Evolutionary conservation across 2,797 vertebrate species (phyloP), one percentile per base, ranked within the genome.

Genomic region (Urocyon cinereoargenteus): DNA sequence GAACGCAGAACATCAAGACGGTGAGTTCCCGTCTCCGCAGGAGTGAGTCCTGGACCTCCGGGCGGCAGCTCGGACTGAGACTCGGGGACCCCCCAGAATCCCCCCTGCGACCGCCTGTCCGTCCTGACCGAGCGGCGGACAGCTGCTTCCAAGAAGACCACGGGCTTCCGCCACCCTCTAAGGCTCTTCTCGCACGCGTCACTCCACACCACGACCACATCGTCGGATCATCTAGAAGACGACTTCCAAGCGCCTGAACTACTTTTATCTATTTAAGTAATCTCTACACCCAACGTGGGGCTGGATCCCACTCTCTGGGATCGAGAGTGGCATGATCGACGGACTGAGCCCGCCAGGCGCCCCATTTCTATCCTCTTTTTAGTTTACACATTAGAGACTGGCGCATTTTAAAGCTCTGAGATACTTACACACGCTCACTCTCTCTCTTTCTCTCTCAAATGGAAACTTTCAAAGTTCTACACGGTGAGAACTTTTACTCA

Each of bases 71-170:
- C 3, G 8, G 45, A n/a, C 83, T 36, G n/a, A 75, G 88, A 94
- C 36, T 36, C 94, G 9, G 86, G 78, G 34, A 91, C 95, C 78
- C 45, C 18, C 89, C 94, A 93, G 96, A 85, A 55, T 26, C 96
- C 97, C 91, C 96, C 55, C 28, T 82, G 77, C 94, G 95, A 93
- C 96, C 75, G 96, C 61, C 90, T 94, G 94, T 73, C 97, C 61
- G 70, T 55, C 85, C 36, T 22, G 34, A 97, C 91, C 95, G 94
- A 97, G 96, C 92, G 92, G 91, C 66, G 73, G 95, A 97, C 97
- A 98, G 97, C 98, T 97, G 97, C 86, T 97, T 93, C 91, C 92
- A 77, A 72, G 96, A 91, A 84, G 70, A 84, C 40, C 64, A 61
- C 5, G 51, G 12, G 89, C 64, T 81, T 24, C 34, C 12, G 57